Evolutionary conservation across 2,888 invertebrate species (phyloP), one percentile per base, ranked within the genome.

Genomic region (Brassicogethes aeneus): DNA sequence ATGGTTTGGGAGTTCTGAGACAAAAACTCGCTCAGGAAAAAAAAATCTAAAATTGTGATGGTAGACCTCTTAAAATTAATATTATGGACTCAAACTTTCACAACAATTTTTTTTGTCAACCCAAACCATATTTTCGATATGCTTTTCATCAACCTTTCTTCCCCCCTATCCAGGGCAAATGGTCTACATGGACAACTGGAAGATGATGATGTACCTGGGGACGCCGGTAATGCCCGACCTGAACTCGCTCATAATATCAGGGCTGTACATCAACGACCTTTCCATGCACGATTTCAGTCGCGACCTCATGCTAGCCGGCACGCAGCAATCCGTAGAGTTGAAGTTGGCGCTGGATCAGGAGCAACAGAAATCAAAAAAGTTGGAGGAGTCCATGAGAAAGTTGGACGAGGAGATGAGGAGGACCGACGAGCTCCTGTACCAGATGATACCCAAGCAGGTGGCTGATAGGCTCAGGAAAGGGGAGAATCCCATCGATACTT

Each of bases 231-330:
- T 96, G 91, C 89, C 90, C 0, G 92, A 94, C 65, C 72, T 96
- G 36, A 86, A 89, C n/a, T 85, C 91, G 0, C 77, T 97, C 55
- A 87, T 94, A 46, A 85, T 86, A 34, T 89, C 93, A 0, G 95
- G 96, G 0, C 77, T 97, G 0, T 97, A 92, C 64, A 94, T 97
- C 63, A 97, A 97, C 62, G 97, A 97, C 70, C 76, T 97, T 38
- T 95, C 95, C n/a, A 92, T 97, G 87, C 96, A 97, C 61, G 97
- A 97, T 64, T 96, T 95, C 52, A 95, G 95, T 76, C 89, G 90
- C 66, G 95, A 96, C 65, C 73, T 95, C 31, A 93, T 96, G 81
- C 72, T 96, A 57, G 94, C 95, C 17, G 94, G 94, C 17, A 95
- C 95, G 0, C 97, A 97, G 62, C 96, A 97, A 63, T 92, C 94